These are phyloP conservation scores for Drosophila mojavensis DNA, from an alignment of 1,140 invertebrate genomes.

Conservation along the genomic window DNA sequence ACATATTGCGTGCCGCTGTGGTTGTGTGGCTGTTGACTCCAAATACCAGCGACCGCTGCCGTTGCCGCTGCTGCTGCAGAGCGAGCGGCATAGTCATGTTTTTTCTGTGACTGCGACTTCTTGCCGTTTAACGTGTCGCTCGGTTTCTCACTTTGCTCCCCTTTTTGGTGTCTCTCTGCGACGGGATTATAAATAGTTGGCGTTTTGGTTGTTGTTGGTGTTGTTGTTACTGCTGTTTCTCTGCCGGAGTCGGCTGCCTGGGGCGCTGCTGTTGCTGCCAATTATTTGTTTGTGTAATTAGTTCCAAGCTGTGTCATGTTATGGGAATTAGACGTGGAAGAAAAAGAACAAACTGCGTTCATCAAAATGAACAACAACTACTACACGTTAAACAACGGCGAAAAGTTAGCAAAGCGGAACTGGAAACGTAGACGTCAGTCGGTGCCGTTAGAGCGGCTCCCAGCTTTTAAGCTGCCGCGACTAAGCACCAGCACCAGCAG, in stretches of 20 bases:
- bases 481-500: slow-evolving; percentile 30
- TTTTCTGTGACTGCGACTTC: slow-evolving; percentile 53
- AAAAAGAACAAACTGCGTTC: slow-evolving; percentile 49
- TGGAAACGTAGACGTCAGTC: slow-evolving; percentile 61
- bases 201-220: slow-evolving; percentile 26
- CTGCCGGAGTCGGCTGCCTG: slow-evolving; percentile 34
- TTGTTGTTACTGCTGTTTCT: slow-evolving; percentile 1
- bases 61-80: slow-evolving; percentile 24
- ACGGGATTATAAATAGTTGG: slow-evolving; percentile 56
- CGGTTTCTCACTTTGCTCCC: slow-evolving; percentile 39
- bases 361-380: slow-evolving; percentile 34
- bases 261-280: slow-evolving; percentile 40
- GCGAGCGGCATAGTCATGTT: slow-evolving; percentile 48
- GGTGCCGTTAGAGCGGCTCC: slow-evolving; percentile 71
- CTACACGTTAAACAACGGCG: slow-evolving; percentile 52
- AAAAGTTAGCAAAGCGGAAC: slow-evolving; percentile 77
- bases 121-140: slow-evolving; percentile 42
- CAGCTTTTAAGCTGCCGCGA: slow-evolving; percentile 60
- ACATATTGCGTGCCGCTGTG: slow-evolving; percentile 60
- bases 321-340: slow-evolving; percentile 60
- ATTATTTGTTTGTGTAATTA: slow-evolving; percentile 61
- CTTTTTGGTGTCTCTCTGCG: slow-evolving; percentile 33
- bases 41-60: slow-evolving; percentile 35
- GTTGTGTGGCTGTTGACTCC: slow-evolving; percentile 50
- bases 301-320: slow-evolving; percentile 53